Conservation (phyloP, 2,113 vertebrate species). For the Brachypodius melanocephalos region DNA sequence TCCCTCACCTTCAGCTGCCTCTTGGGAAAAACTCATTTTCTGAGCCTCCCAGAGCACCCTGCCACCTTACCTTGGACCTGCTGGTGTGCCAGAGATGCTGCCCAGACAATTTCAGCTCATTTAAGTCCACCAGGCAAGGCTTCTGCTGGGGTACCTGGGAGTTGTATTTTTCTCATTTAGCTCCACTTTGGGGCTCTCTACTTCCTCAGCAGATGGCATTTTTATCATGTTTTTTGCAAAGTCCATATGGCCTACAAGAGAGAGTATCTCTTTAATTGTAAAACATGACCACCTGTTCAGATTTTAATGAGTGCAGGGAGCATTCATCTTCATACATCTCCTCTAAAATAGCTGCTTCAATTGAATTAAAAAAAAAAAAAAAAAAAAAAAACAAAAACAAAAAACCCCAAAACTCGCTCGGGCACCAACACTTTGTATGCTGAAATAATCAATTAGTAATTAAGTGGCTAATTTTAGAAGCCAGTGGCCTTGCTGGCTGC, state of each 20-base stretch:
- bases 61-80: accelerated
- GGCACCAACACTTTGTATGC: background rate
- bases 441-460: conserved; percentile 70
- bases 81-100: background rate
- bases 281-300: conserved; percentile 61
- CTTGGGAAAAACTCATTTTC: background rate
- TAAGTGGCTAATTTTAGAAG: conserved; percentile 66
- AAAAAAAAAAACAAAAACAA: background rate
- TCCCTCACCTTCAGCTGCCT: background rate
- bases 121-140: background rate
- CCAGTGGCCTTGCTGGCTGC: background rate
- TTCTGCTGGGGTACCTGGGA: background rate
- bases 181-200: background rate
- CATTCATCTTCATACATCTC: conserved; percentile 22
- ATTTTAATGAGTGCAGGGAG: conserved; percentile 38
- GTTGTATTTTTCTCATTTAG: conserved; percentile 37
- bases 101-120: background rate
- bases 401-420: background rate
- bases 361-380: background rate
- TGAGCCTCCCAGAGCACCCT: background rate
- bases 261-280: conserved; percentile 57
- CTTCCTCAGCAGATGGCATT: conserved; percentile 58
- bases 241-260: conserved; percentile 56
- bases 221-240: conserved; percentile 54
- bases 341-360: conserved; percentile 47